A percentile compares a stretch with the other conserved stretches of the same genome.
Conservation (phyloP, 1,140 invertebrate species). For the Procambarus virginalis region DNA sequence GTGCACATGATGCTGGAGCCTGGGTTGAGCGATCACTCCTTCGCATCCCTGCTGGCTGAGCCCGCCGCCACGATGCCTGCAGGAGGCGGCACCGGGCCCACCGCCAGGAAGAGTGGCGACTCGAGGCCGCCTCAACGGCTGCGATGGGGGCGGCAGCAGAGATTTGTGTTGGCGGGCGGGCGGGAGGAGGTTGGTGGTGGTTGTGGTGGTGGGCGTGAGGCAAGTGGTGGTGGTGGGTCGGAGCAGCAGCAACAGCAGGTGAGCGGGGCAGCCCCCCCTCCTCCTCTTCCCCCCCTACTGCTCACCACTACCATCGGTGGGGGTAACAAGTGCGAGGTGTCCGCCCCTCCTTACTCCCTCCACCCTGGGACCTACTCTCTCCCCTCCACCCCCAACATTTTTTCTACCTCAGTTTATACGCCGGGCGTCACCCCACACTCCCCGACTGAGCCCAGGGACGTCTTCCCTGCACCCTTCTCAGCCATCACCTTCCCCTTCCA, state of each 20-base stretch:
- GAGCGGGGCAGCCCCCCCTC: constrained; percentile 21
- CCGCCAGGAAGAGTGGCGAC: constrained; percentile 17
- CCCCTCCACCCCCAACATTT: constrained; percentile 46
- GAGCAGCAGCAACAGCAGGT: constrained; percentile 27
- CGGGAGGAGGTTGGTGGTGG: constrained; percentile 11
- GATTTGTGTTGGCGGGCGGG: constrained; percentile 24
- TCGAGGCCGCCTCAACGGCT: background rate
- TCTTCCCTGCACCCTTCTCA: constrained; percentile 43
- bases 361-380: constrained; percentile 25
- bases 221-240: constrained; percentile 4
- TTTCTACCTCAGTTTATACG: constrained; percentile 31
- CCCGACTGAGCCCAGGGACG: constrained; percentile 31
- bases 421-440: constrained; percentile 21
- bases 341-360: constrained; percentile 29
- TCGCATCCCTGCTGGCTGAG: constrained; percentile 42
- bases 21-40: constrained; percentile 33
- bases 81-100: constrained; percentile 3
- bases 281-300: background rate
- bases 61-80: constrained; percentile 2
- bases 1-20: constrained; percentile 54
- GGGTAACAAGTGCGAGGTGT: constrained; percentile 28
- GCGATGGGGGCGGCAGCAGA: background rate
- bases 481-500: constrained; percentile 49
- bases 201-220: constrained; percentile 19
- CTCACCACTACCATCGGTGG: constrained; percentile 14